A percentile compares a stretch with the other conserved stretches of the same genome.
Conservation (phyloP, 2,113 vertebrate genomes). For the Sapayoa aenigma region DNA sequence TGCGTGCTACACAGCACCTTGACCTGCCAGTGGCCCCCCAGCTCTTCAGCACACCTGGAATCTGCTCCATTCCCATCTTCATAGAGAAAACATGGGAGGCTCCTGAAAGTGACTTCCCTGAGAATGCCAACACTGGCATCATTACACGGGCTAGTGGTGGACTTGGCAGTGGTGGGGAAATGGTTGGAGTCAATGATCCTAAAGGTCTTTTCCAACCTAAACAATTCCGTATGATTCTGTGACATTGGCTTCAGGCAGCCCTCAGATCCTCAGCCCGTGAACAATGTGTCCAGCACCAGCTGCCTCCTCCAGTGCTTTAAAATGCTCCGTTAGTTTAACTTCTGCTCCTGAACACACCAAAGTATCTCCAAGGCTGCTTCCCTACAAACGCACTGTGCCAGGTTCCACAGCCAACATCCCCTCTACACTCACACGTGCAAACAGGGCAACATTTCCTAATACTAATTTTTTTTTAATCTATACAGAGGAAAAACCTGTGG, state of each 20-base stretch:
- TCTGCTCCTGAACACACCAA: background rate
- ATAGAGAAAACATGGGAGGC: background rate
- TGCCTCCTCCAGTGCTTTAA: background rate
- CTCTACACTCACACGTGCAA: accelerated
- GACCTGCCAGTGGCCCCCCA: background rate
- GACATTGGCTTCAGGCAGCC: background rate
- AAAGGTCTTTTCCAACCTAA: background rate
- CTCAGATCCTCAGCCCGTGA: background rate
- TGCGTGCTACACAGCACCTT: accelerated
- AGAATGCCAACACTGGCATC: background rate
- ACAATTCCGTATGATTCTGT: background rate
- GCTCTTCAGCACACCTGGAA: background rate
- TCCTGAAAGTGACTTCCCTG: background rate
- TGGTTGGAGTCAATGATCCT: background rate
- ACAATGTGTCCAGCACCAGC: background rate
- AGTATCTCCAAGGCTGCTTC: background rate
- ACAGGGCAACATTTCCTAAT: accelerated
- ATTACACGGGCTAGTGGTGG: background rate
- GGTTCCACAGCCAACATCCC: accelerated
- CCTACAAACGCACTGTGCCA: background rate
- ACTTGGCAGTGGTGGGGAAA: background rate
- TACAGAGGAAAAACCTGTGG: background rate
- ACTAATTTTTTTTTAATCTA: background rate
- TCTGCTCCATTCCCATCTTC: background rate
- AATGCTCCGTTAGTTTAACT: background rate